Conservation (phyloP, 1,140 invertebrate species). For the Matsumurasca onukii region DNA sequence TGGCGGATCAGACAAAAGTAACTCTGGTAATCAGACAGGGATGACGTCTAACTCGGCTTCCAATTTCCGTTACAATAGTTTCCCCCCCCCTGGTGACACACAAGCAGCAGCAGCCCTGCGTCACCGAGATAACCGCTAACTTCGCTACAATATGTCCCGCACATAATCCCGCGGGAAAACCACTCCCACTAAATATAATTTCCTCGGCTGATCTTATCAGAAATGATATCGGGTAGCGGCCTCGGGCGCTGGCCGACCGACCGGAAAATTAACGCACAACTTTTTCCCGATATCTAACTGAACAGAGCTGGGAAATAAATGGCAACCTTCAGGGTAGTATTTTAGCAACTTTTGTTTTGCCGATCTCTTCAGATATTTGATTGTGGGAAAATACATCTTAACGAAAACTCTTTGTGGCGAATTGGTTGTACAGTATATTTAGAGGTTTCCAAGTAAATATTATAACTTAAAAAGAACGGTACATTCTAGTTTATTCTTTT, state of each 20-base stretch:
- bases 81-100: neutral
- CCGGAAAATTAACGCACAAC: constrained; percentile 21
- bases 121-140: neutral
- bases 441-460: no score
- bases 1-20: constrained; percentile 9
- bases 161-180: neutral
- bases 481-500: no score
- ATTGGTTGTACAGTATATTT: no score
- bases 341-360: neutral
- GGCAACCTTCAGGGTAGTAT: neutral
- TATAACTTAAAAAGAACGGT: no score
- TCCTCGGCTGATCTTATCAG: constrained; percentile 11
- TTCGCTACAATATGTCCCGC: neutral
- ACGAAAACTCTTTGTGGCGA: no score
- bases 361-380: no score
- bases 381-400: no score
- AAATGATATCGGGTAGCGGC: constrained; percentile 14
- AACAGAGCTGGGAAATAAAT: neutral
- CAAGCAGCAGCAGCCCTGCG: neutral
- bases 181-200: constrained; percentile 15
- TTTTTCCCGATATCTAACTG: neutral
- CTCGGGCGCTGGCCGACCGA: constrained; percentile 1
- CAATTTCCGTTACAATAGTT: constrained; percentile 24
- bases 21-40: neutral
- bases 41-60: constrained; percentile 8